Base-by-base conservation (phyloP, 2,888 invertebrate genomes). In the Cantharis lateralis region DNA sequence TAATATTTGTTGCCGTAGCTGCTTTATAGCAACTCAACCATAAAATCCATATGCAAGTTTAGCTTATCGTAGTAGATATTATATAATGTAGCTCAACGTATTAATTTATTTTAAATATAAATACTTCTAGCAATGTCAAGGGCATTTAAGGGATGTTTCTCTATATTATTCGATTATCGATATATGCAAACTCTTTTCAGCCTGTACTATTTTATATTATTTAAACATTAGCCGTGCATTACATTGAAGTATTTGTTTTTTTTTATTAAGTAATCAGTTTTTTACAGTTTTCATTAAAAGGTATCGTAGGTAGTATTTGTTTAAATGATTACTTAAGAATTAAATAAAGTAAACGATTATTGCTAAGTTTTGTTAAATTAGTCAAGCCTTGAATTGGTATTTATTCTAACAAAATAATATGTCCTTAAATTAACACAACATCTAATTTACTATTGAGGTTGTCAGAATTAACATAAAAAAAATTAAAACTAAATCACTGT, bases 91-190 rank as follows among this genome's bases (percentile, higher is more conserved):
- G 75, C 70, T 78, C 75, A 75, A 71, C 61, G 70, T 32, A 75
- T 75, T 28, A 28, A 28, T 28, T 72, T 78, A 75, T 75, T 68
- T 64, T 68, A 64, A 68, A 70, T 72, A 75, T 70, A 75, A 70
- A 75, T 78, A 74, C 70, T 75, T 71, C 26, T 61, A 64, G 72
- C 70, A 78, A 78, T 75, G 77, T 75, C 78, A 75, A 78, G 75
- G 72, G 78, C 72, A 69, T 16, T 64, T 64, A 62, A 62, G 71
- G 62, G 62, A 71, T 62, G 62, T 13, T 62, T 71, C 70, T 70
- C 15, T n/a, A 48, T 68, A 9, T 1, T 24, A 5, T 20, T 18
- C 18, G 18, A 18, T 18, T 18, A 18, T 18, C 18, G 2, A 18
- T 18, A 2, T 9, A 15, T 16, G 3, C 4, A 4, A 32, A 32